These are phyloP conservation scores for Romanogobio albipinnatus DNA, from an alignment of 2,113 vertebrate genomes.

Conservation along the genomic window DNA sequence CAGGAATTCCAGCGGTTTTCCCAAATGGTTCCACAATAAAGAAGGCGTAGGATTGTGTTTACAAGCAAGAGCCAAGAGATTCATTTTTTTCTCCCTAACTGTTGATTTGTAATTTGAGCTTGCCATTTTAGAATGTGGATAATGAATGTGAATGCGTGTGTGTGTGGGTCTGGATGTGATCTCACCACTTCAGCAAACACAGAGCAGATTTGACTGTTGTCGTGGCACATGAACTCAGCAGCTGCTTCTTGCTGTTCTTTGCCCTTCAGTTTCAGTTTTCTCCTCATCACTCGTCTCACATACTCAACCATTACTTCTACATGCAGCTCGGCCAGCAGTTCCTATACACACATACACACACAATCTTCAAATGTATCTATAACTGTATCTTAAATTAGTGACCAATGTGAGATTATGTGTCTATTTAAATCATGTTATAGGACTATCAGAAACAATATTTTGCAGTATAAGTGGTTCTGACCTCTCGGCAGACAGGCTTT, in stretches of 20 bases:
- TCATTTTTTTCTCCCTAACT: fast-evolving
- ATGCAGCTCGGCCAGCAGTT: slow-evolving; percentile 68
- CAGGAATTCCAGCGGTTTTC: not conserved
- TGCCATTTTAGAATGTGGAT: not conserved
- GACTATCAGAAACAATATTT: not conserved
- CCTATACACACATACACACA: slow-evolving; percentile 67
- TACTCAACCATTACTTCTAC: slow-evolving; percentile 78
- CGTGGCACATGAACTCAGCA: slow-evolving; percentile 70
- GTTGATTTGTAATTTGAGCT: not conserved
- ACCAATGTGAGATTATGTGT: not conserved
- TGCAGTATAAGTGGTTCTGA: slow-evolving; percentile 64
- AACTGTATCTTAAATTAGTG: not conserved
- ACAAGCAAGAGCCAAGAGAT: not conserved
- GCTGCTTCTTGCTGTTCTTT: slow-evolving; percentile 75
- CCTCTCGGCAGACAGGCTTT: slow-evolving; percentile 72
- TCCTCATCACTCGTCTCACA: slow-evolving; percentile 79
- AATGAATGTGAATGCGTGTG: not conserved
- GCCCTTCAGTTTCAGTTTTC: slow-evolving; percentile 73
- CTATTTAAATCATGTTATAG: not conserved
- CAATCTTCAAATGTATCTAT: slow-evolving; percentile 4
- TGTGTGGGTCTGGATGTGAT: not conserved
- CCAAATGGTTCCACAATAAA: not conserved
- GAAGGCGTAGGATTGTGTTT: not conserved
- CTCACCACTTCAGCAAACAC: slow-evolving; percentile 81
- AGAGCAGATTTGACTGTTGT: slow-evolving; percentile 66